A percentile compares a stretch with the other conserved stretches of the same genome.
Conservation (phyloP, 1,140 invertebrate species). For the Bombus vancouverensis region DNA sequence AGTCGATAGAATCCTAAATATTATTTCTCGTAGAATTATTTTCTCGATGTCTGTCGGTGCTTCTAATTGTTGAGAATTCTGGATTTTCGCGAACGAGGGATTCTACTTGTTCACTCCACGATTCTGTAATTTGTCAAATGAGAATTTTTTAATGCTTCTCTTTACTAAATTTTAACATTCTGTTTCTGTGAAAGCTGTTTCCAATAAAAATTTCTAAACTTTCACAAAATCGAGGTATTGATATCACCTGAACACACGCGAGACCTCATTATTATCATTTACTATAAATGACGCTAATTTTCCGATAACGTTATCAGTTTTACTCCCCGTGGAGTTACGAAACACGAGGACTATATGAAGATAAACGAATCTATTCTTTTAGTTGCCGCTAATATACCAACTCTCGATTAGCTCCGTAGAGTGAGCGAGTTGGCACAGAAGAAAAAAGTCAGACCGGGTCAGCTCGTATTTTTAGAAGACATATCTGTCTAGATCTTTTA, state of each 20-base stretch:
- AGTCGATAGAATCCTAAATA: no score
- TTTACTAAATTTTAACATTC: no score
- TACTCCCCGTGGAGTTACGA: not conserved
- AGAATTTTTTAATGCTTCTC: not conserved
- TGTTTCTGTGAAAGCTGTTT: no score
- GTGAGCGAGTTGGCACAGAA: conserved; percentile 4
- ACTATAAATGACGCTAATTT: not conserved
- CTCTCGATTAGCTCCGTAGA: not conserved
- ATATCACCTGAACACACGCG: not conserved
- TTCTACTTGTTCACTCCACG: no score
- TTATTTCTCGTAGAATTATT: no score
- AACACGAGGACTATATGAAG: not conserved
- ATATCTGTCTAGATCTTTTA: conserved; percentile 32
- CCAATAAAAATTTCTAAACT: not conserved
- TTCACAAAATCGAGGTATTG: not conserved
- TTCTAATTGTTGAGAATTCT: not conserved
- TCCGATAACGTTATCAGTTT: not conserved
- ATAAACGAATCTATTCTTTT: not conserved
- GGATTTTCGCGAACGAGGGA: not conserved
- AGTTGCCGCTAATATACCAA: not conserved
- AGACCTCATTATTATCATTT: not conserved
- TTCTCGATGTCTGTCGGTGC: no score
- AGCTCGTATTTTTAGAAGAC: conserved; percentile 56
- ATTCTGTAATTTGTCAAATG: not conserved
- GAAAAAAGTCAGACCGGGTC: conserved; percentile 50